phyloP scores from a whole-genome alignment of 2,888 invertebrate species.

The Eutolmus rufibarbis region DNA sequence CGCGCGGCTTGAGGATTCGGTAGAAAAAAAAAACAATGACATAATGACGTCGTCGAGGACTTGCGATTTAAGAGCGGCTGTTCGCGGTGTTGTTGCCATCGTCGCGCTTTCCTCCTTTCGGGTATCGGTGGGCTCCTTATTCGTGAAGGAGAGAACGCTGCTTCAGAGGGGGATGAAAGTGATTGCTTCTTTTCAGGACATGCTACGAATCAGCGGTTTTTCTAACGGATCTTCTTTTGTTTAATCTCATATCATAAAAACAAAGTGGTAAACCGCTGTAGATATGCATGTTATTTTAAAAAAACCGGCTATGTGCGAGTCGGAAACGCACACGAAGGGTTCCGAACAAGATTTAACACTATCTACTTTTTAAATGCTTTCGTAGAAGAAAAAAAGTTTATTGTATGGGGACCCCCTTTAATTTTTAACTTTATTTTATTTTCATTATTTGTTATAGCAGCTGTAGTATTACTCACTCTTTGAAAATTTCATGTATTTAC shows the following conservation, averaged over 20 bases:
- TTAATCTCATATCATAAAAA: neutral
- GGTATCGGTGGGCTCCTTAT: slow-evolving; percentile 29
- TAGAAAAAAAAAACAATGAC: slow-evolving; percentile 47
- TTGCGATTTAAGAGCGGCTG: slow-evolving; percentile 34
- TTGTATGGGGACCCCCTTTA: no score
- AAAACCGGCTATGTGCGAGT: no score
- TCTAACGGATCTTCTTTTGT: slow-evolving; percentile 15
- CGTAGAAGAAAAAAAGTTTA: no score
- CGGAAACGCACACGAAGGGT: no score
- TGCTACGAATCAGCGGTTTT: neutral
- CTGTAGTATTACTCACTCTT: no score
- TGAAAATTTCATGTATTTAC: no score
- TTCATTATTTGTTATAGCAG: no score
- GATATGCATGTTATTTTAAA: no score
- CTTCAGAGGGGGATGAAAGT: slow-evolving; percentile 33
- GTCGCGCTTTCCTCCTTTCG: slow-evolving; percentile 42
- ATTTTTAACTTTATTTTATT: no score
- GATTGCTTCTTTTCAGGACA: slow-evolving; percentile 44
- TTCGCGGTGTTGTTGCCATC: neutral
- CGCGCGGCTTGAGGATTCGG: slow-evolving; percentile 12
- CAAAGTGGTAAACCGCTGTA: no score
- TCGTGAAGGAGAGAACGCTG: slow-evolving; percentile 40
- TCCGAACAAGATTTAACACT: no score
- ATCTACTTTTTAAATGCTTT: no score
- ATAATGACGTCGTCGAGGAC: slow-evolving; percentile 47